These are phyloP conservation scores for Pterocles gutturalis DNA, from an alignment of 2,113 vertebrate genomes.

Conservation along the genomic window DNA sequence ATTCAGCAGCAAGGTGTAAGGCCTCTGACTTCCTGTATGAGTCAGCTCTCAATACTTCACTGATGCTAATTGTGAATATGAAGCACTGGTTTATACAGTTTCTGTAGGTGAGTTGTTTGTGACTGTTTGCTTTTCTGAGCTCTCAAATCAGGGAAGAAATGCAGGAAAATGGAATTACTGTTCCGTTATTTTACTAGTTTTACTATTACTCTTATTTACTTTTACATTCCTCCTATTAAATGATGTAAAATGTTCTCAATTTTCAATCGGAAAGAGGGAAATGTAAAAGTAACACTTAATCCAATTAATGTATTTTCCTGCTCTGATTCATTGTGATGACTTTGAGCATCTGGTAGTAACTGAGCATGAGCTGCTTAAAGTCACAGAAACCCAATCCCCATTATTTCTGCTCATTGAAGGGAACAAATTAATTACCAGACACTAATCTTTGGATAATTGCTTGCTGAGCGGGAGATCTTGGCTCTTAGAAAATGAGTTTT, in stretches of 20 bases:
- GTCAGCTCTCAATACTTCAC: background rate
- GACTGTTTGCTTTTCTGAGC: background rate
- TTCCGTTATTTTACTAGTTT: background rate
- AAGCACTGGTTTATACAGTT: background rate
- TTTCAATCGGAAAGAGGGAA: constrained; percentile 10
- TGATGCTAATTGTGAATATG: background rate
- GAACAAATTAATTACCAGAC: constrained; percentile 77
- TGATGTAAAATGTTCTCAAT: background rate
- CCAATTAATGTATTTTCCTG: constrained; percentile 74
- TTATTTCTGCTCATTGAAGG: constrained; percentile 80
- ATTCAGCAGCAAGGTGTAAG: background rate
- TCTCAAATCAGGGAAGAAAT: background rate
- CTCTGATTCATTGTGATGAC: constrained; percentile 72
- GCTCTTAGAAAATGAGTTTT: constrained; percentile 71
- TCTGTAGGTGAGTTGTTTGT: background rate
- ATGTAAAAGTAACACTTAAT: constrained; percentile 73
- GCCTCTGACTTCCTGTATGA: background rate
- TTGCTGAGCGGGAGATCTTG: constrained; percentile 67
- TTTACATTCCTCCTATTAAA: background rate
- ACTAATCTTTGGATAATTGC: constrained; percentile 82
- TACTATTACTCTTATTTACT: background rate
- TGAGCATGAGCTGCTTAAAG: constrained; percentile 66
- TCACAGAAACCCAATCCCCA: constrained; percentile 68
- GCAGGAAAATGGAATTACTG: background rate
- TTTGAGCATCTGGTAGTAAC: constrained; percentile 70